Percentiles rank a stretch among this genome's conserved stretches.
phyloP scores from a whole-genome alignment of 2,113 vertebrate species.

The Herpetotheres cachinnans region DNA sequence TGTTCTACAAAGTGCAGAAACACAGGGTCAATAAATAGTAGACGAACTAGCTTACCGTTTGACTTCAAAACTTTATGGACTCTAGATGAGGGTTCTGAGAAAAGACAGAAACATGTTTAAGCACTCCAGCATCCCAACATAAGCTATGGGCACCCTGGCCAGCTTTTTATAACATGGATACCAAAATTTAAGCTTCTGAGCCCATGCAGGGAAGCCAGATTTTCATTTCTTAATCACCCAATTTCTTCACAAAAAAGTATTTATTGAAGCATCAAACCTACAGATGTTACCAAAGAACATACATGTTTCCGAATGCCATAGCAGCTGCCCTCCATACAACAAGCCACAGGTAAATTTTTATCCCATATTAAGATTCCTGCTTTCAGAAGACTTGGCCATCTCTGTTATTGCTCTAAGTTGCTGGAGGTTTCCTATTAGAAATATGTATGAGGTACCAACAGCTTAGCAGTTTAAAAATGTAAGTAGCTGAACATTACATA shows the following conservation, averaged over 20 bases:
- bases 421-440: background rate
- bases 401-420: background rate
- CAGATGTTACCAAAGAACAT: background rate
- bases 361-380: background rate
- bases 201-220: background rate
- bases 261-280: background rate
- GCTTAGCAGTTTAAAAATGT: background rate
- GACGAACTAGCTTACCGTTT: slow-evolving; percentile 74
- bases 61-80: slow-evolving; percentile 88
- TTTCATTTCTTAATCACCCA: background rate
- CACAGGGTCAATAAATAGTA: background rate
- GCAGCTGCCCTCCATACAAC: background rate
- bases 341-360: background rate
- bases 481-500: background rate
- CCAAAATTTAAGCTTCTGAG: background rate
- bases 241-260: background rate
- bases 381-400: background rate
- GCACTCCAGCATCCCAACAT: background rate
- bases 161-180: background rate
- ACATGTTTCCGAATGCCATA: background rate
- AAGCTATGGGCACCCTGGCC: background rate
- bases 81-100: slow-evolving; percentile 89
- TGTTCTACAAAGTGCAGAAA: background rate
- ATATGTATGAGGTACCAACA: background rate
- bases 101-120: slow-evolving; percentile 16